A percentile compares a stretch with the other conserved stretches of the same genome.
Evolutionary conservation across 2,888 invertebrate genomes (phyloP).

Genomic region (Orthosia gothica): DNA sequence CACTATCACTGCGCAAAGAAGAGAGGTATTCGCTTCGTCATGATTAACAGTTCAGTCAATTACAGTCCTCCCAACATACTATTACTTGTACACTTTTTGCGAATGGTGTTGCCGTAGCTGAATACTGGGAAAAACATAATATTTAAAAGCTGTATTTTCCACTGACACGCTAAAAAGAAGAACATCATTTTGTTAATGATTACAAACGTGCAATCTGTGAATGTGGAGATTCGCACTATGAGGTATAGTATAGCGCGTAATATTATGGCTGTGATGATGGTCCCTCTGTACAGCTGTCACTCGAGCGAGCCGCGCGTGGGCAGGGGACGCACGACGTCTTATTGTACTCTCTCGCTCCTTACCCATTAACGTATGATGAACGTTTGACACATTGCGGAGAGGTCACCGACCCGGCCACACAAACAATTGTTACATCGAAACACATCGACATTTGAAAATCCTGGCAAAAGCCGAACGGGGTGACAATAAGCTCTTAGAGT

Average conservation of each 20-base stretch:
- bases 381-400: conserved; percentile 31
- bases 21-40: not conserved
- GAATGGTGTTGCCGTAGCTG: too few species aligned
- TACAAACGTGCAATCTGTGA: not conserved
- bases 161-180: too few species aligned
- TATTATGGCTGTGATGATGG: not conserved
- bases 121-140: too few species aligned
- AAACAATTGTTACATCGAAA: conserved; percentile 3
- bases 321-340: conserved; percentile 27
- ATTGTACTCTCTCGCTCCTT: conserved; percentile 33
- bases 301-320: not conserved
- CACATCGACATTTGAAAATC: too few species aligned
- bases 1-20: not conserved
- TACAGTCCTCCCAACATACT: not conserved
- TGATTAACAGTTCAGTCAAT: not conserved
- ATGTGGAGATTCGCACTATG: not conserved
- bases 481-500: too few species aligned
- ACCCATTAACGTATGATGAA: conserved; percentile 33
- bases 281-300: not conserved
- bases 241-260: not conserved
- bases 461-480: too few species aligned
- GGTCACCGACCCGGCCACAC: conserved; percentile 38
- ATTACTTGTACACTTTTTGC: too few species aligned
- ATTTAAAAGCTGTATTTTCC: too few species aligned
- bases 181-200: not conserved